phyloP scores from a whole-genome alignment of 2,113 vertebrate species.

The Scopus umbretta region DNA sequence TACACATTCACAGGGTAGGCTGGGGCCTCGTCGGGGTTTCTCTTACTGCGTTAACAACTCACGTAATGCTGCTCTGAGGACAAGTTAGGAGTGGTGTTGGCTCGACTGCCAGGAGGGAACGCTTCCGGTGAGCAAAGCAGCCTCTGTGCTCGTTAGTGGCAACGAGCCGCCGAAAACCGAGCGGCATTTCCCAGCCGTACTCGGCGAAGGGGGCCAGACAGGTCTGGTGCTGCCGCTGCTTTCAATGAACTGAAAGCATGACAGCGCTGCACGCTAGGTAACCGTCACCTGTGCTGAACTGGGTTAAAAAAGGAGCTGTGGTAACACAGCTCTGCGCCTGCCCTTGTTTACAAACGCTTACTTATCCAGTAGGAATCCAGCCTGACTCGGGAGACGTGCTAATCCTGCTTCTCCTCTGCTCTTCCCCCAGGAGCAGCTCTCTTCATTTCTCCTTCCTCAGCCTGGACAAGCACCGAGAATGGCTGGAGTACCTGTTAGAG shows the following conservation, averaged over 20 bases:
- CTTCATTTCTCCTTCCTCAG: conserved; percentile 98
- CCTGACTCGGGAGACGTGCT: accelerated
- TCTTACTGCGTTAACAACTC: neutral
- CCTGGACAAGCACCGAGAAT: conserved; percentile 90
- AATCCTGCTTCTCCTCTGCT: neutral
- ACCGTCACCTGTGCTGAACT: neutral
- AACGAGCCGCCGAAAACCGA: accelerated
- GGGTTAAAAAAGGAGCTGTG: neutral
- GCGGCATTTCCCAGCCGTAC: accelerated
- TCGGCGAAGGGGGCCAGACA: accelerated
- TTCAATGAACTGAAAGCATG: accelerated
- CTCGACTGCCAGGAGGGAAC: neutral
- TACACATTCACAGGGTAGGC: conserved; percentile 92
- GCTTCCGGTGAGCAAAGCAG: accelerated
- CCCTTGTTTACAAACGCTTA: neutral
- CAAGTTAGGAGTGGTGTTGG: accelerated
- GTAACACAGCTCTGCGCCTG: neutral
- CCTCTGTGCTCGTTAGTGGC: neutral
- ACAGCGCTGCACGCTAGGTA: neutral
- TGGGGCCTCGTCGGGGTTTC: neutral
- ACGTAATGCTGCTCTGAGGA: neutral
- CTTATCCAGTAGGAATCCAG: neutral
- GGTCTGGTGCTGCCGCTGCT: neutral
- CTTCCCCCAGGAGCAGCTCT: conserved; percentile 80
- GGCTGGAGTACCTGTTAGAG: conserved; percentile 88